Evolutionary conservation across 2,113 vertebrate species (phyloP), one percentile per base, ranked within the genome.

Genomic region (human): DNA sequence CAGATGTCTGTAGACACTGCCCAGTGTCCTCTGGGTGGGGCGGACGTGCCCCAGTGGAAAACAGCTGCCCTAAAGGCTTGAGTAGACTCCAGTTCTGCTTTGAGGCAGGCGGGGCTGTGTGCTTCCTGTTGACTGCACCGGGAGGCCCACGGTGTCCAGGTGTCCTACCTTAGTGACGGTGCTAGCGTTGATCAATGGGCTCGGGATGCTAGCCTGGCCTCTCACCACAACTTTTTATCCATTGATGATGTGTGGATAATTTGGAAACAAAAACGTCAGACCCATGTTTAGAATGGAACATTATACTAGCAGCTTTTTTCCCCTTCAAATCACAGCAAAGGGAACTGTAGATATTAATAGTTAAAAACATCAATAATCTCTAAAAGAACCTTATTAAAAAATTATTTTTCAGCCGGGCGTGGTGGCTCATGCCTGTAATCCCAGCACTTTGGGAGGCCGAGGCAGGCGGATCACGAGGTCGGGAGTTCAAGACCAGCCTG

Each of bases 111-210:
- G 45, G 6, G 4, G 27, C 30, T 57, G 57, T 6, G 1, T 3
- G 25, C 78, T 35, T 17, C 6, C 0, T 4, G 2, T 22, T 52
- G 35, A 7, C 30, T 2, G 14, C 16, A 1, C 38, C 0, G 3
- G 45, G 91, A 17, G 25, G 16, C 13, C 3, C 12, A 1, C 3
- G 0, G 27, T 2, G 5, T 52, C 73, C 16, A 3, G 35, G 18
- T 57, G 68, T 57, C 64, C 50, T 78, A 16, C n/a, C 3, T 5
- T 6, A 1, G 6, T 22, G 87, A 32, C 0, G 35, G 6, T 11
- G 2, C 70, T n/a, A 25, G 2, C 22, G 0, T 4, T 1, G 4
- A 16, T 0, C 84, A 3, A 50, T 16, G 52, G 18, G 32, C 38
- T 48, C 13, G 3, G 18, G 76, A 11, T 27, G 25, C 4, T 59